Percentiles rank a stretch among this genome's conserved stretches.
Evolutionary conservation across 2,113 vertebrate genomes (phyloP).

Genomic region (Helogale parvula): DNA sequence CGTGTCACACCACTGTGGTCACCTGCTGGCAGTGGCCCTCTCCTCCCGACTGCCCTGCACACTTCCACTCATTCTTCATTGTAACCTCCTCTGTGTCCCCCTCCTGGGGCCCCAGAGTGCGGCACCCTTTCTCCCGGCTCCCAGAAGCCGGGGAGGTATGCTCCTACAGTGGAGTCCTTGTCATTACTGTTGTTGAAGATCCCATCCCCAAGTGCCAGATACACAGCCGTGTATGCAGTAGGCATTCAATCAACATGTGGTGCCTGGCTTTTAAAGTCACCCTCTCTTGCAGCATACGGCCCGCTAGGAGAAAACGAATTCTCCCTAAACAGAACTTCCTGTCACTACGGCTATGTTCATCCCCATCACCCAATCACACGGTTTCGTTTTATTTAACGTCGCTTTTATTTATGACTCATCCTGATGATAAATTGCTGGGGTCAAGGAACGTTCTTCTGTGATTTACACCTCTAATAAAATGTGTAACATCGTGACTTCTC

Average conservation of each 20-base stretch:
- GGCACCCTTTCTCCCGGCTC: background rate
- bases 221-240: background rate
- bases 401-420: constrained; percentile 72
- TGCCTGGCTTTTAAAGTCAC: background rate
- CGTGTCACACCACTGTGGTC: background rate
- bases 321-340: background rate
- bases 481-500: constrained; percentile 49
- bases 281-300: background rate
- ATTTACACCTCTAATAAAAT: constrained; percentile 69
- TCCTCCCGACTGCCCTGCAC: background rate
- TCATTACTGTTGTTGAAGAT: background rate
- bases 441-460: constrained; percentile 56
- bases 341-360: background rate
- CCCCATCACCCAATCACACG: background rate
- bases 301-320: background rate
- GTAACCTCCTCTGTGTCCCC: background rate
- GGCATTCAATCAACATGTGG: background rate
- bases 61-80: background rate
- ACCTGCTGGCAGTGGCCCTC: background rate
- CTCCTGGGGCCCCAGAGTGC: background rate
- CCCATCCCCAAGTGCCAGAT: background rate
- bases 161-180: too few relatives aligned
- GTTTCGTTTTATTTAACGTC: constrained; percentile 19
- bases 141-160: background rate
- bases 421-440: constrained; percentile 73